phyloP scores from a whole-genome alignment of 2,113 vertebrate genomes.

The Pipra filicauda region DNA sequence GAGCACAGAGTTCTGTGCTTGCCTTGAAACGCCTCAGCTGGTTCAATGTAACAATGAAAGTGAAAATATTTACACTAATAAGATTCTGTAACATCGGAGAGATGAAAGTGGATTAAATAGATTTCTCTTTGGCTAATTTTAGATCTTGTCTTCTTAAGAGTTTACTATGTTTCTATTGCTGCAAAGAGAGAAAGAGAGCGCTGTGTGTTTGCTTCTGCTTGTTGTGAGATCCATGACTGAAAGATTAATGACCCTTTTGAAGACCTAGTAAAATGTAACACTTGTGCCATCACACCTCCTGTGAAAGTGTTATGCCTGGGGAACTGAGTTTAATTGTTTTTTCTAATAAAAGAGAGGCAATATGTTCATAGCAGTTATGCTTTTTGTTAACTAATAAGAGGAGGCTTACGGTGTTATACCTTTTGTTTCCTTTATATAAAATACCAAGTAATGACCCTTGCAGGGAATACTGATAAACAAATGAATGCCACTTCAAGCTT shows the following conservation, averaged over 20 bases:
- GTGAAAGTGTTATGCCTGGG: neutral
- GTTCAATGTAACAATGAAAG: neutral
- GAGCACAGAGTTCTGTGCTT: neutral
- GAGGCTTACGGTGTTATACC: neutral
- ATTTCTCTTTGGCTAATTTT: neutral
- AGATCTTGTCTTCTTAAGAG: neutral
- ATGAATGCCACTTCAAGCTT: neutral
- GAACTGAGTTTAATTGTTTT: neutral
- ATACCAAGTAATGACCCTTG: neutral
- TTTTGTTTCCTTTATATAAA: neutral
- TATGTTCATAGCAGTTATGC: neutral
- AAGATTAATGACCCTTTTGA: conserved; percentile 28
- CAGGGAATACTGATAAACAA: neutral
- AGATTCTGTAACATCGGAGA: neutral
- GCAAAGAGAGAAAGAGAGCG: neutral
- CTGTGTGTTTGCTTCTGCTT: neutral
- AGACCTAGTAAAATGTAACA: neutral
- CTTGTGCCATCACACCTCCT: neutral
- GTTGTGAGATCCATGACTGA: neutral
- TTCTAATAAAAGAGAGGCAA: neutral
- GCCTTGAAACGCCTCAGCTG: neutral
- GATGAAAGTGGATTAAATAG: conserved; percentile 1
- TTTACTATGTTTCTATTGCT: neutral
- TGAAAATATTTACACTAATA: conserved; percentile 23
- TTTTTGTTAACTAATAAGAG: neutral